A percentile compares a stretch with the other conserved stretches of the same genome.
phyloP scores from a whole-genome alignment of 1,140 invertebrate genomes.

The Bombyx mori region DNA sequence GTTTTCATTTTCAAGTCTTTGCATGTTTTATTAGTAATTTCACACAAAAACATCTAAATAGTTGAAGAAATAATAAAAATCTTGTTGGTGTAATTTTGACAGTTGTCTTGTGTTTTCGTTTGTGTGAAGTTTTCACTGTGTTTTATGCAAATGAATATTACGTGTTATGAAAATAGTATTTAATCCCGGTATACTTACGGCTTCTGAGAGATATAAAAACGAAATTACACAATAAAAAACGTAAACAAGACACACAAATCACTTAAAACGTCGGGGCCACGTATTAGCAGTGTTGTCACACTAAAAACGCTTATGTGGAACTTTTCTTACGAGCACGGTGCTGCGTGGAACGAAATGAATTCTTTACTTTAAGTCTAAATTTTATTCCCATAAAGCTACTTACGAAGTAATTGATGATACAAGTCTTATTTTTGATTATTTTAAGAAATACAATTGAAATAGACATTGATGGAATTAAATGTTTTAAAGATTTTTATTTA shows the following conservation, averaged over 20 bases:
- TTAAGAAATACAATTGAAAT: no score
- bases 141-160: not conserved
- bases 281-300: conserved; percentile 64
- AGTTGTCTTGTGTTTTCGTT: conserved; percentile 27
- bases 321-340: conserved; percentile 37
- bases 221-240: conserved; percentile 61
- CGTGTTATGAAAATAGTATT: no score
- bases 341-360: conserved; percentile 32
- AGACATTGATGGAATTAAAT: no score
- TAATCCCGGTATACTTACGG: conserved; percentile 35
- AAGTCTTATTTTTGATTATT: no score
- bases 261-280: conserved; percentile 55
- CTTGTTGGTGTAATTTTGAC: conserved; percentile 22
- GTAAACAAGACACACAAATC: conserved; percentile 58
- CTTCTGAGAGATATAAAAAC: conserved; percentile 34
- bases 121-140: conserved; percentile 11
- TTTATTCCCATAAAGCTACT: not conserved
- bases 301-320: conserved; percentile 59
- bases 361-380: not conserved
- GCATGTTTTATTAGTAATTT: no score
- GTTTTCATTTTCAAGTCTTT: no score
- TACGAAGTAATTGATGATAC: no score
- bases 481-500: no score
- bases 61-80: not conserved
- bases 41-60: no score